These are phyloP conservation scores for Pelobates cultripes DNA, from an alignment of 2,797 vertebrate genomes.

Conservation along the genomic window DNA sequence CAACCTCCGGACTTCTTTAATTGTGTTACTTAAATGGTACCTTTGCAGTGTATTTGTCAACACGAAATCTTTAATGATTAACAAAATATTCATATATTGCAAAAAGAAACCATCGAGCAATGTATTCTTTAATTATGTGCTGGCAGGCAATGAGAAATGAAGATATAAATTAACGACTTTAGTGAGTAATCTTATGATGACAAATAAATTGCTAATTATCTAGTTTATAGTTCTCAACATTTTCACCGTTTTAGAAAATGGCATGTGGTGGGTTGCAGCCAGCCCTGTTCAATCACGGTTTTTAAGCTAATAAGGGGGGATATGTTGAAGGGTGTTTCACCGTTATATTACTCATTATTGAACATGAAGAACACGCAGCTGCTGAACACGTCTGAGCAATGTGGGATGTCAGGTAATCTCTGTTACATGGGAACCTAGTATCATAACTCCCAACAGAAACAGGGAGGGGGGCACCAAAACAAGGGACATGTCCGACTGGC, in stretches of 20 bases:
- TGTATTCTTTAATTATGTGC: neutral
- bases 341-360: too few species aligned
- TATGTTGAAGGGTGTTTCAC: too few species aligned
- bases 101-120: neutral
- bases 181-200: neutral
- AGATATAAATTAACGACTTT: neutral
- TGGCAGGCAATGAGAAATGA: neutral
- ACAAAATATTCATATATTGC: neutral
- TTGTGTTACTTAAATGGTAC: neutral
- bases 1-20: slow-evolving; percentile 2
- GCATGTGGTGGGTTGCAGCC: neutral
- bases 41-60: neutral
- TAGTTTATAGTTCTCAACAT: neutral
- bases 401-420: too few species aligned
- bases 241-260: neutral
- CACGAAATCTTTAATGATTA: neutral
- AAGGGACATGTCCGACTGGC: too few species aligned
- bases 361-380: too few species aligned
- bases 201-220: neutral
- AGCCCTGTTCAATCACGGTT: too few species aligned
- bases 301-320: too few species aligned
- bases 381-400: too few species aligned
- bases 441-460: too few species aligned
- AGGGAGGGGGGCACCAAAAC: too few species aligned
- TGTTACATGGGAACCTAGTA: too few species aligned